Evolutionary conservation across 2,888 invertebrate species (phyloP), one percentile per base, ranked within the genome.

Genomic region (Troilus luridus): DNA sequence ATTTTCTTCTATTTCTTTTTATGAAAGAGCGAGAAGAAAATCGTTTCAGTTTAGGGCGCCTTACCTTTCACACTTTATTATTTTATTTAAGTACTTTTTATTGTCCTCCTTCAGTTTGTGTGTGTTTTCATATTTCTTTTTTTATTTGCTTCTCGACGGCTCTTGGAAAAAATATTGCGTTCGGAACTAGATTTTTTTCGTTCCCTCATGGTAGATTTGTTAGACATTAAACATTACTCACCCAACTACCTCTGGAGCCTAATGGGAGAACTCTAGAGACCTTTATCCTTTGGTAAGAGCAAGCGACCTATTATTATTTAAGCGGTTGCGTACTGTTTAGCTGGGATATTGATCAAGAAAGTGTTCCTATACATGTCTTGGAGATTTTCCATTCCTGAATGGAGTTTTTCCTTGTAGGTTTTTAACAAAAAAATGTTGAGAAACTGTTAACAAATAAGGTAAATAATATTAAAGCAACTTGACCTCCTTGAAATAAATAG

Each of bases 1-100:
- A n/a, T 12, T 77, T 85, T 85, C n/a, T 85, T 85, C 21, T 56
- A 21, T 85, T 85, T n/a, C 85, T 85, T 41, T 85, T 85, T 14
- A 58, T 85, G 56, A n/a, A 56, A 21, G 11, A n/a, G 58, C 11
- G 85, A 11, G n/a, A n/a, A 58, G 56, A 85, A 21, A 85, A 85
- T 56, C 12, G n/a, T 56, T 85, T 77, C 27, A 56, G 27, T 85
- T 56, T 8, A 85, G 56, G 85, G n/a, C 85, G n/a, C 85, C 12
- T 85, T 8, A 56, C n/a, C 85, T 85, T 85, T 85, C 56, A 54
- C 5, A 11, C n/a, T n/a, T n/a, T 85, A 21, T 85, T 54, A 27
- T 81, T 85, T 56, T 56, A 85, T 10, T n/a, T 21, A 54, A 5
- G 2, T 85, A 56, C 54, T 77, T 85, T 85, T 85, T 12, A 54